Base-by-base conservation (phyloP, 2,113 vertebrate genomes). In the Crocuta crocuta region DNA sequence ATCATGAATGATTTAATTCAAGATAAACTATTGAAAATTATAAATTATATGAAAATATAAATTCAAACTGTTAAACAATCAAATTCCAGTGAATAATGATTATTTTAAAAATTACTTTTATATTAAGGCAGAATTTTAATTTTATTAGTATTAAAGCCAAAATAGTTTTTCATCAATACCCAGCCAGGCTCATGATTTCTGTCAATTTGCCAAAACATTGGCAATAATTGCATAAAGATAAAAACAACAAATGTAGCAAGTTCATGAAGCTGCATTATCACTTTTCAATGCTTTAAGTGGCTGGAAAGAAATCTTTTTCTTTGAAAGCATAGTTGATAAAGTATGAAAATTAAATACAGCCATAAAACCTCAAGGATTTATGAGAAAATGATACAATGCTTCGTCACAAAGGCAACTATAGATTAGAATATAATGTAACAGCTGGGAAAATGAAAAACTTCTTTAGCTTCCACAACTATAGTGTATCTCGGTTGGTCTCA, bases 101-200 rank as follows among this genome's bases (percentile, higher is more conserved):
- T 33, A 89, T 61, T 70, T 11, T 26, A 76, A 92, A 94, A 50
- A 24, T 48, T 26, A 91, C 39, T 9, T 68, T 48, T 55, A 31
- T 8, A 73, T 50, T 74, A 86, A 48, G 12, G 11, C 0, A 86
- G 26, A 76, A 84, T 90, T 92, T 19, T 90, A 87, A 80, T 76
- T 79, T 94, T 90, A 93, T 70, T 96, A 81, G 23, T 61, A 68
- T 48, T 96, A 61, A 76, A 58, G 10, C 10, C 12, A 58, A 81
- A 63, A 78, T 55, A 50, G n/a, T 48, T 50, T 96, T 87, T 50
- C 17, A 45, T 61, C 65, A 45, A 61, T 65, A 82, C 63, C 8
- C 9, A 70, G 17, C 5, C 91, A 71, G 5, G 2, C 12, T 94
- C 50, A 88, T 7, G 50, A 15, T 76, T 55, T 94, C 55, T 94